Evolutionary conservation across 2,888 invertebrate species (phyloP), one percentile per base, ranked within the genome.

Genomic region (Drosophila melanocephala): DNA sequence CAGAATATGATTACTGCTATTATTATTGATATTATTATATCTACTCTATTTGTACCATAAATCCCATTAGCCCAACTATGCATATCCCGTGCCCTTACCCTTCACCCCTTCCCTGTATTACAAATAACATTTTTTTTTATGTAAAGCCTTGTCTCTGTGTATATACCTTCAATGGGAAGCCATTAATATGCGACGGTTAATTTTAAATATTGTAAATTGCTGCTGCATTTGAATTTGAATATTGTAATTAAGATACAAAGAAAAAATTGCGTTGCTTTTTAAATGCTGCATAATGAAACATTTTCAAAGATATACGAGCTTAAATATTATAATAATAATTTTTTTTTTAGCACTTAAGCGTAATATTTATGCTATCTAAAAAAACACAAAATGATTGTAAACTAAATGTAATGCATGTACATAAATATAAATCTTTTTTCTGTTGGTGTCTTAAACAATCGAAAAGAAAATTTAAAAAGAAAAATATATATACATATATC

Each of bases 341-440:
- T 65, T 59, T 84, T 44, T 47, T 50, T 19, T 69, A 80, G 58
- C 62, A 22, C 16, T 32, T 83, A 83, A 88, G 72, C 65, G 51
- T 75, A 87, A 73, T 78, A 75, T 82, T 84, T 89, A 83, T 80
- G 70, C 59, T 71, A 75, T 55, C 56, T 33, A 37, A 66, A 59
- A 58, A 35, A 55, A 56, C 12, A 60, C 60, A 65, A 69, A 55
- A 64, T 66, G 58, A 72, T 59, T 81, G 78, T 72, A 76, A 81
- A 77, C 70, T 79, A 72, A 90, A 64, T 75, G 62, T 88, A 84
- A 80, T 84, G 90, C 90, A 84, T 84, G 89, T 84, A 88, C 28
- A 90, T 90, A 84, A 76, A 65, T 78, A 63, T 82, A 81, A 37
- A 64, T 47, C 35, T 63, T 66, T 64, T 72, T 62, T 67, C 57